phyloP scores from a whole-genome alignment of 35 echinoderm and acorn worm genomes.

The Nesometra sesokonis region DNA sequence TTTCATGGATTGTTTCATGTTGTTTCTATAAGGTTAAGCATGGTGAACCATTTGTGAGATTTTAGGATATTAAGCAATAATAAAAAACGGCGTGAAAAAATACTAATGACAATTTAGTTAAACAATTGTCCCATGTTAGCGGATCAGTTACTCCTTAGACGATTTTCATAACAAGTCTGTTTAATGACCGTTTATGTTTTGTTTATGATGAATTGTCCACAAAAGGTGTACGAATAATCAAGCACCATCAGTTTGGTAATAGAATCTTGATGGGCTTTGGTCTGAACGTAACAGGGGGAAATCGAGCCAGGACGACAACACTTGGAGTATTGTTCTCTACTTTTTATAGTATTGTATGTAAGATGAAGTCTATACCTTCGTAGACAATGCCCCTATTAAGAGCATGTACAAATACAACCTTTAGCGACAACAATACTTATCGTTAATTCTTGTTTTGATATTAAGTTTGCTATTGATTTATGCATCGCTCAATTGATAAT shows the following conservation, averaged over 20 bases:
- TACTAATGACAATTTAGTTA: neutral
- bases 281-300: neutral
- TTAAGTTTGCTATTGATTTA: neutral
- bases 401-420: neutral
- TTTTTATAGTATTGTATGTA: neutral
- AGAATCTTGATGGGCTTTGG: neutral
- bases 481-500: neutral
- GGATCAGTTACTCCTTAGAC: neutral
- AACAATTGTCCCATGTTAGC: neutral
- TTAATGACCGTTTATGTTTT: neutral
- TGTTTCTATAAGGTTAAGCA: neutral
- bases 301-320: neutral
- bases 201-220: neutral
- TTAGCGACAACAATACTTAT: neutral
- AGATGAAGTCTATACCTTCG: neutral
- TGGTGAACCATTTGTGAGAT: neutral
- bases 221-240: neutral
- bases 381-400: neutral
- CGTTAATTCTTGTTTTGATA: neutral
- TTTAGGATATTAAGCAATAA: neutral
- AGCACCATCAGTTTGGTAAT: neutral
- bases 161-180: neutral
- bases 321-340: neutral
- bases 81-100: neutral
- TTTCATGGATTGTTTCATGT: neutral